Percentiles rank a stretch among this genome's conserved stretches.
phyloP scores from a whole-genome alignment of 2,797 vertebrate species.

The Chelidonichthys spinosus region DNA sequence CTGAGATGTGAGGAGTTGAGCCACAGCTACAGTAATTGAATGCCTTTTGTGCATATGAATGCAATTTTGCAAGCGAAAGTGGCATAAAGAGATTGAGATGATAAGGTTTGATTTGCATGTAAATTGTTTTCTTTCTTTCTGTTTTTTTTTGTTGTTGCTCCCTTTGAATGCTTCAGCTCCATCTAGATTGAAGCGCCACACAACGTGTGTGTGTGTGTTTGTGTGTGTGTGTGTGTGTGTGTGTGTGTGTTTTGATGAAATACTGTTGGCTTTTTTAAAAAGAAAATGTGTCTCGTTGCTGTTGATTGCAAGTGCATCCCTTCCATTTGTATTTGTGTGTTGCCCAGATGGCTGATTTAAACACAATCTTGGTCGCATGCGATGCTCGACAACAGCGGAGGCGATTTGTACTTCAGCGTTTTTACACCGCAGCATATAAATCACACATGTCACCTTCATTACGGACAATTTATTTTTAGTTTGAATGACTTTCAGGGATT shows the following conservation, averaged over 20 bases:
- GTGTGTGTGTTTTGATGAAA: constrained; percentile 50
- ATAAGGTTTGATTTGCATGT: constrained; percentile 88
- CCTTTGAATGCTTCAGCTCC: constrained; percentile 66
- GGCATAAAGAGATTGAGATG: constrained; percentile 81
- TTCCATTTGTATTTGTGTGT: constrained; percentile 60
- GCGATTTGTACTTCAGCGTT: constrained; percentile 45
- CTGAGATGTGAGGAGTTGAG: constrained; percentile 78
- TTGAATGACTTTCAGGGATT: constrained; percentile 13
- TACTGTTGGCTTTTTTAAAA: constrained; percentile 27
- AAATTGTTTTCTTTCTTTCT: constrained; percentile 82
- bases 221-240: constrained; percentile 17
- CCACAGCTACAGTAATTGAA: constrained; percentile 80
- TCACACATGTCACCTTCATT: constrained; percentile 32
- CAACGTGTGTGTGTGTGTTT: constrained; percentile 27
- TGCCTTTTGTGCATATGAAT: constrained; percentile 81
- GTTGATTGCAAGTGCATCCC: constrained; percentile 52
- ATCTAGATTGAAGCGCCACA: constrained; percentile 57
- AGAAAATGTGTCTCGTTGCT: constrained; percentile 43
- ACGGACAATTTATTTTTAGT: constrained; percentile 27
- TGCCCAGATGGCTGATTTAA: constrained; percentile 52
- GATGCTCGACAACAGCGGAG: constrained; percentile 37
- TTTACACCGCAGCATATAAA: constrained; percentile 25
- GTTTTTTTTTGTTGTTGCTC: constrained; percentile 60
- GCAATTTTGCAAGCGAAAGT: constrained; percentile 77
- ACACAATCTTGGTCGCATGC: constrained; percentile 26